Evolutionary conservation across 2,888 invertebrate genomes (phyloP), one percentile per base, ranked within the genome.

Genomic region (Rhagonycha fulva): DNA sequence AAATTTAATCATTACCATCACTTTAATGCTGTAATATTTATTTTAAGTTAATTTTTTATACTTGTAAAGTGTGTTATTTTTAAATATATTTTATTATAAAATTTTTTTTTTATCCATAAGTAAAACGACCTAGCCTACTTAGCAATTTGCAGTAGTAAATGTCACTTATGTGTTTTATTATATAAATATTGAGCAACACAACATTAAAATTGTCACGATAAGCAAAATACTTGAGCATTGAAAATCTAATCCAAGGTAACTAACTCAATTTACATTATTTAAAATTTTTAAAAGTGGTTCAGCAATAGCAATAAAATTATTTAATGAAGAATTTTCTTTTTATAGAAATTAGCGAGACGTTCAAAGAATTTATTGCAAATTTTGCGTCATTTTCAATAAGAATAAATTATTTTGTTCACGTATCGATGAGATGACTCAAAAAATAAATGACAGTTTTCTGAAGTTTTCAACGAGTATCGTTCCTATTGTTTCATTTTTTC

Each of bases 401-500:
- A 47, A 47, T 47, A 47, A 47, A 47, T 77, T 71, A 78, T 78
- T 74, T 74, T 69, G 67, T 70, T 74, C 78, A 78, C 78, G 78
- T 78, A 78, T 68, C 71, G 63, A 66, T 24, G 26, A 71, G 69
- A 67, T 73, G 73, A 75, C 68, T 73, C 72, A 76, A 76, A 77
- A 77, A 77, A 23, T 68, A 66, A 69, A 71, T 62, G 75, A 71
- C 71, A 76, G 74, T 75, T 78, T 78, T 75, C 71, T 69, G 74
- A 63, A 66, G 70, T 76, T 78, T 75, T 70, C 72, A 72, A 78
- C 62, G 76, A 76, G 75, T 75, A 76, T 76, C 75, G 76, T 71
- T 74, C 69, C 76, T 74, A 78, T 78, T 78, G 78, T 78, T 75
- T 68, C 60, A 75, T 70, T 78, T 78, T 76, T 78, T 76, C 70